phyloP scores from a whole-genome alignment of 2,888 invertebrate genomes.

The Lasius fuliginosus region DNA sequence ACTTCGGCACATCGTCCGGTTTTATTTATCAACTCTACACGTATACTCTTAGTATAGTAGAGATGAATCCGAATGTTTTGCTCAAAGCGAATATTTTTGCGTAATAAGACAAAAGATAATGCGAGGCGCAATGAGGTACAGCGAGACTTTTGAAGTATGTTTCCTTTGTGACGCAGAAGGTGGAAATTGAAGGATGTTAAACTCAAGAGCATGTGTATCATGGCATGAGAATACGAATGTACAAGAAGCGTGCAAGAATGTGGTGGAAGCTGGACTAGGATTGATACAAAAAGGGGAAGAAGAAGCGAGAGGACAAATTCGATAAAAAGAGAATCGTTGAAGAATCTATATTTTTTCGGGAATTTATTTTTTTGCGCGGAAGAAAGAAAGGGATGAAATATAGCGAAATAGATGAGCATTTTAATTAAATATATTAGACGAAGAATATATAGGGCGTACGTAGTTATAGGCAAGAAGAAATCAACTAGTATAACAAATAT shows the following conservation, averaged over 20 bases:
- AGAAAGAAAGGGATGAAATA: slow-evolving; percentile 29
- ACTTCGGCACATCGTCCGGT: slow-evolving; percentile 57
- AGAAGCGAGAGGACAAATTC: slow-evolving; percentile 53
- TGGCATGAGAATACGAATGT: slow-evolving; percentile 56
- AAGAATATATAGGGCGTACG: background rate
- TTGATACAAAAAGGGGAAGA: slow-evolving; percentile 38
- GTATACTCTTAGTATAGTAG: slow-evolving; percentile 75
- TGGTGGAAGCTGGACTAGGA: slow-evolving; percentile 10
- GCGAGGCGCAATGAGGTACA: slow-evolving; percentile 67
- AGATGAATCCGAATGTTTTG: slow-evolving; percentile 79
- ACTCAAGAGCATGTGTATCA: slow-evolving; percentile 72
- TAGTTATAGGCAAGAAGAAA: slow-evolving; percentile 35
- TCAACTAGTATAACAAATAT: slow-evolving; percentile 10
- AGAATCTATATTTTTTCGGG: slow-evolving; percentile 78
- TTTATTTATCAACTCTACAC: slow-evolving; percentile 66
- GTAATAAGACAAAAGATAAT: slow-evolving; percentile 63
- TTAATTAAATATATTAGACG: slow-evolving; percentile 9
- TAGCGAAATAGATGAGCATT: slow-evolving; percentile 18
- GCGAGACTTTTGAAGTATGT: slow-evolving; percentile 72
- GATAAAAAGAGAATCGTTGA: slow-evolving; percentile 62
- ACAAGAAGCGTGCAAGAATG: slow-evolving; percentile 48
- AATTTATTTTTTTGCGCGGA: slow-evolving; percentile 68
- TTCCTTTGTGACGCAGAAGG: slow-evolving; percentile 80
- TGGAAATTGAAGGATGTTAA: slow-evolving; percentile 84
- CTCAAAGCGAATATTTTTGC: slow-evolving; percentile 79